Base-by-base conservation (phyloP, 2,888 invertebrate species). In the Brachypterus glaber region DNA sequence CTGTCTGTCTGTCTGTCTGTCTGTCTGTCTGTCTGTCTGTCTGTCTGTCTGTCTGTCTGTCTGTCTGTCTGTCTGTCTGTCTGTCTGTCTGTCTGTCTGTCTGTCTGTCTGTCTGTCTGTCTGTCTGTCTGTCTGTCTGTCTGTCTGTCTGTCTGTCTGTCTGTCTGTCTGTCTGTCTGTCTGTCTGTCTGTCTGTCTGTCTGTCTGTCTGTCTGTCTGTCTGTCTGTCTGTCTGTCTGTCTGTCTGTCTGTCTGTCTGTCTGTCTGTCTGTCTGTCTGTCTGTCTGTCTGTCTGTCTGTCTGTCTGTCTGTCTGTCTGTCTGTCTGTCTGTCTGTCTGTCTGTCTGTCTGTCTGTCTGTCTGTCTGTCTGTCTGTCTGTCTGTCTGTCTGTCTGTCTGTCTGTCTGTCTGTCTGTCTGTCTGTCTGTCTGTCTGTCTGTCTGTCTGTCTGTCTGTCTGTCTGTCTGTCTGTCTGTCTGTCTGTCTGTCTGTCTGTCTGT, bases 1-100 rank as follows among this genome's bases (percentile, higher is more conserved):
- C 24, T 21, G 24, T 21, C 24, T 21, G 24, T 21, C 24, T 21
- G 24, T 21, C 24, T 21, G 24, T 21, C 24, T 21, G 24, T 21
- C 24, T 21, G 24, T 21, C 24, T 21, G 24, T 21, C 24, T 21
- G 24, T 21, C 24, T 21, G 24, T 21, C 24, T 21, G 24, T 21
- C 24, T 21, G 24, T 21, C 24, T 21, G 24, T 21, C 24, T 21
- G 24, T 21, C 24, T 21, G 24, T 21, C 24, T 21, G 24, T 21
- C 24, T 21, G 24, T 21, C 24, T 21, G 24, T 21, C 24, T 21
- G 24, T 21, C 24, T 21, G 24, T 21, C 24, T 21, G 24, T 21
- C 24, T 21, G 24, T 21, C 24, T 21, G 24, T 21, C 24, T 21
- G 24, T 21, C 24, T 21, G 24, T 21, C 24, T 21, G 24, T 21